A percentile compares a stretch with the other conserved stretches of the same genome.
Conservation (phyloP, 2,797 vertebrate species). For the Muscicapa striata region DNA sequence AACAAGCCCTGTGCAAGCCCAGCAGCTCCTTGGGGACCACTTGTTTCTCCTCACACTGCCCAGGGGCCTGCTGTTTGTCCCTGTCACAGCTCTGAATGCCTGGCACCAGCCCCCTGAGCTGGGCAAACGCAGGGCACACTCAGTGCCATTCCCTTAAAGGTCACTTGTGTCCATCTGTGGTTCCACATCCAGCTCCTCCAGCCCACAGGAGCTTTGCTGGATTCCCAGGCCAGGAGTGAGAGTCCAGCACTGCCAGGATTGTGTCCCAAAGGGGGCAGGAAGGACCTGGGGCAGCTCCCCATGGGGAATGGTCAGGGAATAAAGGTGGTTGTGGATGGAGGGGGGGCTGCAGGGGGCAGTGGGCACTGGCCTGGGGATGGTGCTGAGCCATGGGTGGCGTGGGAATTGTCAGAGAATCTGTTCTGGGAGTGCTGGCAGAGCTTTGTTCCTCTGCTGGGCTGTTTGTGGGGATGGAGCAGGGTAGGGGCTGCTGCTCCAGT, state of each 20-base stretch:
- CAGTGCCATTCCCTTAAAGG: neutral
- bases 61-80: slow-evolving; percentile 30
- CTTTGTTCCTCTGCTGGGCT: rapidly evolving
- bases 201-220: neutral
- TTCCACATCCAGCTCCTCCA: neutral
- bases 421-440: neutral
- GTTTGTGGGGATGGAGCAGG: neutral
- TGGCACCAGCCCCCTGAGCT: neutral
- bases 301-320: neutral
- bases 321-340: neutral
- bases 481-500: neutral
- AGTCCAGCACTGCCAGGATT: rapidly evolving
- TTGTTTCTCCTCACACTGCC: neutral
- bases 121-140: neutral
- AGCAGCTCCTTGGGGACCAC: neutral
- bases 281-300: neutral
- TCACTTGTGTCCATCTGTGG: neutral
- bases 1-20: slow-evolving; percentile 35
- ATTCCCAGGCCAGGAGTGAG: neutral
- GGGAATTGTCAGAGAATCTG: neutral
- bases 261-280: neutral
- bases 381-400: rapidly evolving
- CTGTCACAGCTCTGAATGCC: slow-evolving; percentile 47
- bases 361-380: rapidly evolving
- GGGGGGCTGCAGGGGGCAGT: neutral